A percentile compares a stretch with the other conserved stretches of the same genome.
Evolutionary conservation across 1,140 invertebrate genomes (phyloP).

Genomic region (Leptopilina boulardi): DNA sequence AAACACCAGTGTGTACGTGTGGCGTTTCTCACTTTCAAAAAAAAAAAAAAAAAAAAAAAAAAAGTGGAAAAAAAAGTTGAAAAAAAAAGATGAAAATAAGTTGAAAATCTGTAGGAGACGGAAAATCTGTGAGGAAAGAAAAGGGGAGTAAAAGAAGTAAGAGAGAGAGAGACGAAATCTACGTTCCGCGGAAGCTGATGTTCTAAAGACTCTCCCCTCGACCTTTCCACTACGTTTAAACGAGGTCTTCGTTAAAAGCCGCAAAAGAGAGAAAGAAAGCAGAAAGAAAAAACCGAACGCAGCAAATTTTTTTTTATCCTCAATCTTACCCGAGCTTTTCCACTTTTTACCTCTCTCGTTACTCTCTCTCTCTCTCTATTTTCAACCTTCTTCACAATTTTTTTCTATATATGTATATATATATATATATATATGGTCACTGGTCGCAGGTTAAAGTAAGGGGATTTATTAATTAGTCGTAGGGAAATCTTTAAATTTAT

Average conservation of each 20-base stretch:
- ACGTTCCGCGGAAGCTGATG: conserved; percentile 51
- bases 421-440: no score
- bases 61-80: no score
- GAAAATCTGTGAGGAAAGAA: conserved; percentile 6
- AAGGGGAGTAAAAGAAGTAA: conserved; percentile 14
- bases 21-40: conserved; percentile 38
- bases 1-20: conserved; percentile 4
- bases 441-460: no score
- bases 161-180: conserved; percentile 37
- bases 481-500: no score
- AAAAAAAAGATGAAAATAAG: no score
- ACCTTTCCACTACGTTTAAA: conserved; percentile 42
- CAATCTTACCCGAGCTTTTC: background rate
- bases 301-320: conserved; percentile 35
- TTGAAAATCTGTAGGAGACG: background rate
- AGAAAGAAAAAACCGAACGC: conserved; percentile 42
- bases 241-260: conserved; percentile 53
- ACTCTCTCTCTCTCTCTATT: no score
- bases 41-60: conserved; percentile 35
- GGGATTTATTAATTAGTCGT: no score
- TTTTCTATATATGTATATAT: no score
- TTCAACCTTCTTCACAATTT: background rate
- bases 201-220: conserved; percentile 57
- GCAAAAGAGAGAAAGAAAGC: conserved; percentile 30
- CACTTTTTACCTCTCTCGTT: background rate